Conservation (phyloP, 2,113 vertebrate genomes). For the Elgaria multicarinata region DNA sequence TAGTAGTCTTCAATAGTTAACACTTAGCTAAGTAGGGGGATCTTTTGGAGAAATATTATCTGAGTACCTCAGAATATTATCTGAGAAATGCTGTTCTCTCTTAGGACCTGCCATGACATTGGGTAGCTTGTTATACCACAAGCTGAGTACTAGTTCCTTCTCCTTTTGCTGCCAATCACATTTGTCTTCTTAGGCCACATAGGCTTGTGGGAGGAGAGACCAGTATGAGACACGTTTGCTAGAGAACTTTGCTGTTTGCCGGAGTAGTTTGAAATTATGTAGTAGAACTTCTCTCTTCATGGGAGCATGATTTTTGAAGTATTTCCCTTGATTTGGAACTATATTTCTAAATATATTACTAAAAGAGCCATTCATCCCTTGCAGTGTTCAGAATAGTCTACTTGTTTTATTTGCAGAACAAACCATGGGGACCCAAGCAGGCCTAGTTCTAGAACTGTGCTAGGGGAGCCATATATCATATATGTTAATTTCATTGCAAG, state of each 20-base stretch:
- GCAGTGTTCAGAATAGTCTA: neutral
- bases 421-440: constrained; percentile 26
- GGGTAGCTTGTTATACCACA: constrained; percentile 4
- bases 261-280: neutral
- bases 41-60: constrained; percentile 6
- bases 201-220: neutral
- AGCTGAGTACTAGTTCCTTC: neutral
- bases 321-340: constrained; percentile 1
- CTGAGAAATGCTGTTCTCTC: fast-evolving
- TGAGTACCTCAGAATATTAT: neutral
- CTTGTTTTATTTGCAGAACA: constrained; percentile 12
- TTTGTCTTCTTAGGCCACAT: neutral
- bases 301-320: constrained; percentile 31
- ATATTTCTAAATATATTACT: neutral
- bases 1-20: constrained; percentile 11
- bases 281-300: constrained; percentile 20
- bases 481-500: constrained; percentile 10
- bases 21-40: neutral
- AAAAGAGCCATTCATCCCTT: constrained; percentile 12
- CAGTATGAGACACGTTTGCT: neutral
- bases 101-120: constrained; percentile 11
- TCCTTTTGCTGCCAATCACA: neutral
- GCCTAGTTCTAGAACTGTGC: constrained; percentile 16
- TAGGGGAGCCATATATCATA: neutral
- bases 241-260: neutral